Percentiles rank a stretch among this genome's conserved stretches.
Evolutionary conservation across 2,113 vertebrate species (phyloP).

Genomic region (Recurvirostra avosetta): DNA sequence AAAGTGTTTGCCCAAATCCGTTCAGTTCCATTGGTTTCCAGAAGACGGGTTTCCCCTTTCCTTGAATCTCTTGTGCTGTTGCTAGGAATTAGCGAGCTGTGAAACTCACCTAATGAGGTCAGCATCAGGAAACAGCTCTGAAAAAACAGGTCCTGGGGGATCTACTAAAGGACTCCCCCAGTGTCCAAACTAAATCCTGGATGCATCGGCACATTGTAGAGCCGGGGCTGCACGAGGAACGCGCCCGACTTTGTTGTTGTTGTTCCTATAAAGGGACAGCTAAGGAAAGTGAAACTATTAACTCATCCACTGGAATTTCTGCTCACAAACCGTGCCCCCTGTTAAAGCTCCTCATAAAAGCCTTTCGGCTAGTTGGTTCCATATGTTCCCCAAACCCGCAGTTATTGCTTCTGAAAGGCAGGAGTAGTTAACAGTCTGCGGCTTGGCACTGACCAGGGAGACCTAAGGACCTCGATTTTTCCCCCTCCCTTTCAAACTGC

Average conservation of each 20-base stretch:
- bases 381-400: slow-evolving; percentile 66
- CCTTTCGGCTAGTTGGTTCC: slow-evolving; percentile 69
- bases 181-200: slow-evolving; percentile 42
- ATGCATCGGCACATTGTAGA: slow-evolving; percentile 43
- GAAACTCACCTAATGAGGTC: slow-evolving; percentile 69
- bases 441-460: slow-evolving; percentile 67
- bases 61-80: slow-evolving; percentile 14
- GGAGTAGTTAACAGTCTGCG: slow-evolving; percentile 70
- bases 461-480: slow-evolving; percentile 25
- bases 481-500: slow-evolving; percentile 18
- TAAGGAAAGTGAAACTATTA: slow-evolving; percentile 71
- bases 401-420: slow-evolving; percentile 73
- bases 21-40: slow-evolving; percentile 36
- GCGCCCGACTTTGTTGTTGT: slow-evolving; percentile 31
- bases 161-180: slow-evolving; percentile 35
- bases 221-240: neutral
- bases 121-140: slow-evolving; percentile 59
- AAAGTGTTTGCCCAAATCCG: slow-evolving; percentile 34
- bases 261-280: slow-evolving; percentile 66
- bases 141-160: slow-evolving; percentile 37
- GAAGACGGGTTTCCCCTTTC: slow-evolving; percentile 34
- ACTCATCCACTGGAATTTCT: slow-evolving; percentile 71
- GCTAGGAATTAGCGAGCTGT: slow-evolving; percentile 66
- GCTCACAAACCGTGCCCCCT: slow-evolving; percentile 64
- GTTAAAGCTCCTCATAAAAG: slow-evolving; percentile 71